Conservation (phyloP, 2,888 invertebrate species). For the Sialis lutaria region DNA sequence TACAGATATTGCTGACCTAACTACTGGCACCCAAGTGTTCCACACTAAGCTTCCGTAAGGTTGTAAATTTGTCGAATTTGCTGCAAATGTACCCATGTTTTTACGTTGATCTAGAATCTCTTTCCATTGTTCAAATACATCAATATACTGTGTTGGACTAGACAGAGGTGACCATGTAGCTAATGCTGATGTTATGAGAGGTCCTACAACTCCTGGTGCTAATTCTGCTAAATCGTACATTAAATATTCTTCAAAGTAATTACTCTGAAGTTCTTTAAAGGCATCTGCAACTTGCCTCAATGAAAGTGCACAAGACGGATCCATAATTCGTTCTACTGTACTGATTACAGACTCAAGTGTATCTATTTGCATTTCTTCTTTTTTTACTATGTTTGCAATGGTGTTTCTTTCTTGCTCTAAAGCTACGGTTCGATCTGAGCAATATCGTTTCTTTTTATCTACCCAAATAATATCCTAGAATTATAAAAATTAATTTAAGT, state of each 20-base stretch:
- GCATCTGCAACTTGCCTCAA: slow-evolving; percentile 37
- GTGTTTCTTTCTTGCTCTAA: slow-evolving; percentile 64
- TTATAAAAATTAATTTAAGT: slow-evolving; percentile 7
- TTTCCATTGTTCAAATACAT: slow-evolving; percentile 53
- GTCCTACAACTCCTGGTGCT: slow-evolving; percentile 70
- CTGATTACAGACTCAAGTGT: slow-evolving; percentile 50
- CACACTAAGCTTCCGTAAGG: slow-evolving; percentile 74
- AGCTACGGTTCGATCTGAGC: slow-evolving; percentile 62
- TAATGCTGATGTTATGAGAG: slow-evolving; percentile 59
- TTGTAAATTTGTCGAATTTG: slow-evolving; percentile 29
- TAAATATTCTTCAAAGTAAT: slow-evolving; percentile 60
- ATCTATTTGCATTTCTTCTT: slow-evolving; percentile 56
- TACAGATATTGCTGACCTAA: slow-evolving; percentile 49
- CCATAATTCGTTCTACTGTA: slow-evolving; percentile 43
- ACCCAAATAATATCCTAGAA: slow-evolving; percentile 69
- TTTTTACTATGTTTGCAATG: slow-evolving; percentile 43
- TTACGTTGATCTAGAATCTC: slow-evolving; percentile 31
- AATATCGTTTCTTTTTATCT: slow-evolving; percentile 56
- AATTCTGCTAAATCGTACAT: slow-evolving; percentile 69
- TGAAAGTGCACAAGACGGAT: slow-evolving; percentile 31
- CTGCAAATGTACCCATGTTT: slow-evolving; percentile 24
- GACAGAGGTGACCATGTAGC: slow-evolving; percentile 65
- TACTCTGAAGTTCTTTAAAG: slow-evolving; percentile 37
- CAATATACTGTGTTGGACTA: slow-evolving; percentile 43
- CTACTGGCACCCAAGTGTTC: slow-evolving; percentile 79